A percentile compares a stretch with the other conserved stretches of the same genome.
Evolutionary conservation across 2,113 vertebrate species (phyloP).

Genomic region (Syngnathoides biaculeatus): DNA sequence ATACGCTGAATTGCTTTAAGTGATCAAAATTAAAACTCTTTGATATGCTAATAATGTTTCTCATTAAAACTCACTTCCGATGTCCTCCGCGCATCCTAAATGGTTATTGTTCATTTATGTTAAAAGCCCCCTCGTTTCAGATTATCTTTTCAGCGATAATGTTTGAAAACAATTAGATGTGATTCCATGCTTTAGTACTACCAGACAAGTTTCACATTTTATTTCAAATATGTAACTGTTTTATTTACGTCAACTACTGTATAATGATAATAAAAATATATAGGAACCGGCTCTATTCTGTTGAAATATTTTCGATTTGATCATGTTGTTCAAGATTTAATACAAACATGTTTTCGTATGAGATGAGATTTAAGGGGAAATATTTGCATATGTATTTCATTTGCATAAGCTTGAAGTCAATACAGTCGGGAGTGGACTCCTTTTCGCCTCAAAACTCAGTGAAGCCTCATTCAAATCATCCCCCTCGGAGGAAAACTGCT

Average conservation of each 20-base stretch:
- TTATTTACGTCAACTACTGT: background rate
- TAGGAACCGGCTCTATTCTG: background rate
- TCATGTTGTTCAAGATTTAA: conserved; percentile 9
- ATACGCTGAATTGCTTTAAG: conserved; percentile 19
- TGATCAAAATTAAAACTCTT: conserved; percentile 31
- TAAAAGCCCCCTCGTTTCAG: conserved; percentile 22
- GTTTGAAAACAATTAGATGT: background rate
- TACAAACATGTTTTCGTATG: conserved; percentile 30
- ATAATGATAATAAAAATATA: background rate
- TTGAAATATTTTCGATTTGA: background rate
- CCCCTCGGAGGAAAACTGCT: conserved; percentile 21
- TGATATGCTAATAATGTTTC: conserved; percentile 50
- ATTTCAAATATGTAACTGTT: background rate
- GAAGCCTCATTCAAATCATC: conserved; percentile 52
- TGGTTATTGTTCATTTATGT: conserved; percentile 35
- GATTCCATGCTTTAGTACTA: background rate
- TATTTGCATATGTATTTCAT: conserved; percentile 59
- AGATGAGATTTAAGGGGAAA: conserved; percentile 24
- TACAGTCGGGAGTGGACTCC: conserved; percentile 31
- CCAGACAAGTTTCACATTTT: background rate
- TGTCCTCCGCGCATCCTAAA: conserved; percentile 17
- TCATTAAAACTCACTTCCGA: conserved; percentile 35
- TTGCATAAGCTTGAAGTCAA: conserved; percentile 21
- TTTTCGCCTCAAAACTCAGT: conserved; percentile 39
- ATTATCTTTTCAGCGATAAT: background rate